A percentile compares a stretch with the other conserved stretches of the same genome.
phyloP scores from a whole-genome alignment of 2,113 vertebrate genomes.

The Phalacrocorax aristotelis region DNA sequence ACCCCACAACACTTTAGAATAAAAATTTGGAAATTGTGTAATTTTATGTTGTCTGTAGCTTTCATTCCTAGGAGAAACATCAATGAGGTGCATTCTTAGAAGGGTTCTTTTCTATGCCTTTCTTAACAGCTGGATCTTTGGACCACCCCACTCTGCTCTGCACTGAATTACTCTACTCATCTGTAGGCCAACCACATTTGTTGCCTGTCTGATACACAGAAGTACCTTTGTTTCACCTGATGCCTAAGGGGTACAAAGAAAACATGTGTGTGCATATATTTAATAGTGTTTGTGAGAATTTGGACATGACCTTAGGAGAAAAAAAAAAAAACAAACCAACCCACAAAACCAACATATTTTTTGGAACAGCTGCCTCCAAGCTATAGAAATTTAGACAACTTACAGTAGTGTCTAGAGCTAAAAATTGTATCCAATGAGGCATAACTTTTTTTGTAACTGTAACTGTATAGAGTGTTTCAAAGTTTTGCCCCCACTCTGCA shows the following conservation, averaged over 20 bases:
- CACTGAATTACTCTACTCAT: not conserved
- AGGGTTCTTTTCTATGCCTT: not conserved
- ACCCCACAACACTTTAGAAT: not conserved
- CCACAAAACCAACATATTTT: not conserved
- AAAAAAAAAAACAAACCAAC: not conserved
- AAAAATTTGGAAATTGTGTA: not conserved
- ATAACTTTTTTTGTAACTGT: not conserved
- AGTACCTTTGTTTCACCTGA: not conserved
- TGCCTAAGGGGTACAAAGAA: not conserved
- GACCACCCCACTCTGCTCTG: not conserved
- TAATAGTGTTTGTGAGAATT: not conserved
- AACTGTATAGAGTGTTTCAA: not conserved
- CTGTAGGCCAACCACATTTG: not conserved
- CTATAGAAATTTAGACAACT: not conserved
- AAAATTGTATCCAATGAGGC: not conserved
- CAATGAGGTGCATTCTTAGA: not conserved
- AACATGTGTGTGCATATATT: rapidly evolving
- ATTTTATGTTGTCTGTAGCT: not conserved
- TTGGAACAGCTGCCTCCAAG: not conserved
- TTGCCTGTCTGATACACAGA: not conserved
- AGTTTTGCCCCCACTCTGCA: not conserved
- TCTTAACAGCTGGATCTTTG: not conserved
- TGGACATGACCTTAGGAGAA: not conserved
- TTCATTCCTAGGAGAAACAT: not conserved
- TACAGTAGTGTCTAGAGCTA: not conserved